These are phyloP conservation scores for Chiridota heheva DNA, from an alignment of 35 echinoderm and acorn worm genomes.

Conservation along the genomic window DNA sequence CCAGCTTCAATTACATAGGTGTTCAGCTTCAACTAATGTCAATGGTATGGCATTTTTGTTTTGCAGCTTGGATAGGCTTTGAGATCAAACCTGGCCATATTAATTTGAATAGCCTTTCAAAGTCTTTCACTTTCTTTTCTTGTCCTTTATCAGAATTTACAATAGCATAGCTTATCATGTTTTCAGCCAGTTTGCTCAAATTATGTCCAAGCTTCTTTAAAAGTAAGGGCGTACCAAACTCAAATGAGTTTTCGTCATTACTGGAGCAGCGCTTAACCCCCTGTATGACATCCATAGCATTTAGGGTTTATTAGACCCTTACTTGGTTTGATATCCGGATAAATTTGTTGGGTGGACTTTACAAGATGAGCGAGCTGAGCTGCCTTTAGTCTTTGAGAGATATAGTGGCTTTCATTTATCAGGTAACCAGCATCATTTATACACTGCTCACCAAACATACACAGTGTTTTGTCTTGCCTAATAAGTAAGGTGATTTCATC, in stretches of 20 bases:
- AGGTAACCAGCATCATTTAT: conserved; percentile 15
- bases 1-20: not conserved
- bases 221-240: conserved; percentile 8
- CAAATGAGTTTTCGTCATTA: not conserved
- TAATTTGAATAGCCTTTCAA: not conserved
- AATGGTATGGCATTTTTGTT: conserved; percentile 28
- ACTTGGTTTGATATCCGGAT: not conserved
- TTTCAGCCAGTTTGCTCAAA: conserved; percentile 9
- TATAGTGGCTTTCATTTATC: conserved; percentile 12
- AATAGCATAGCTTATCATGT: not conserved
- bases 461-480: not conserved
- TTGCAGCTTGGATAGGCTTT: conserved; percentile 17
- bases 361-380: not conserved
- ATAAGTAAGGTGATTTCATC: conserved; percentile 14
- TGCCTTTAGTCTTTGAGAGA: conserved; percentile 7
- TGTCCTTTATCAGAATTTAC: not conserved
- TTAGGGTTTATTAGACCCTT: conserved; percentile 9
- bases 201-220: conserved; percentile 10
- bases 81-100: not conserved
- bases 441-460: conserved; percentile 1
- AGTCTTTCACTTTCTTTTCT: conserved; percentile 1
- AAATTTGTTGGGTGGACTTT: not conserved
- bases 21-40: conserved; percentile 40
- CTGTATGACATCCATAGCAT: conserved; percentile 3
- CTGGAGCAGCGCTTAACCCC: not conserved